Evolutionary conservation across 2,113 vertebrate species (phyloP).

Genomic region (Poecilia latipinna): DNA sequence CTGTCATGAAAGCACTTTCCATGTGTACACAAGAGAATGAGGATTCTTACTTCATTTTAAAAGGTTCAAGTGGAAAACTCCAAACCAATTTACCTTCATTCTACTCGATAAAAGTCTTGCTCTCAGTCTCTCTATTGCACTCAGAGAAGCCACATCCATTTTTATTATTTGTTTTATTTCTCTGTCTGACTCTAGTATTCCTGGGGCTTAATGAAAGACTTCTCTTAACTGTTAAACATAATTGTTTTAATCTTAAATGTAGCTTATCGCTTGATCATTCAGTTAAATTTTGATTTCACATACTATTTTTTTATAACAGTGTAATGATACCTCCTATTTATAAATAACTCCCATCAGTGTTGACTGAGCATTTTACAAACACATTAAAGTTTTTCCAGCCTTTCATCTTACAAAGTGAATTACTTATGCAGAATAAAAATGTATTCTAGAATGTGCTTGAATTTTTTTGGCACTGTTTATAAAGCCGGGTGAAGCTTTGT

Average conservation of each 20-base stretch:
- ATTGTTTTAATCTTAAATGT: constrained; percentile 11
- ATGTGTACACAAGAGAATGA: no score
- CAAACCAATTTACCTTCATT: no score
- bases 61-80: no score
- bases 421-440: constrained; percentile 70
- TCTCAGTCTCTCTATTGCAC: no score
- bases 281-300: constrained; percentile 1
- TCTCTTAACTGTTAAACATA: not conserved
- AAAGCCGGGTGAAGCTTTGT: not conserved
- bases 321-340: constrained; percentile 19
- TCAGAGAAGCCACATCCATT: no score
- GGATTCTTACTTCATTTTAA: no score
- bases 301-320: not conserved
- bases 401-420: constrained; percentile 76
- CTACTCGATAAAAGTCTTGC: no score
- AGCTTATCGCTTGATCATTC: constrained; percentile 10
- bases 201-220: not conserved
- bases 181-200: not conserved
- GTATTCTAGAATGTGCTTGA: constrained; percentile 25
- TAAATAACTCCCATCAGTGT: constrained; percentile 12
- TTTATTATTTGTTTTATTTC: not conserved
- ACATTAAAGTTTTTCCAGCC: constrained; percentile 75
- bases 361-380: constrained; percentile 63
- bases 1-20: no score
- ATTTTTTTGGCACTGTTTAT: constrained; percentile 9